Evolutionary conservation across 2,113 vertebrate genomes (phyloP).

Genomic region (Pachyramphus minor): DNA sequence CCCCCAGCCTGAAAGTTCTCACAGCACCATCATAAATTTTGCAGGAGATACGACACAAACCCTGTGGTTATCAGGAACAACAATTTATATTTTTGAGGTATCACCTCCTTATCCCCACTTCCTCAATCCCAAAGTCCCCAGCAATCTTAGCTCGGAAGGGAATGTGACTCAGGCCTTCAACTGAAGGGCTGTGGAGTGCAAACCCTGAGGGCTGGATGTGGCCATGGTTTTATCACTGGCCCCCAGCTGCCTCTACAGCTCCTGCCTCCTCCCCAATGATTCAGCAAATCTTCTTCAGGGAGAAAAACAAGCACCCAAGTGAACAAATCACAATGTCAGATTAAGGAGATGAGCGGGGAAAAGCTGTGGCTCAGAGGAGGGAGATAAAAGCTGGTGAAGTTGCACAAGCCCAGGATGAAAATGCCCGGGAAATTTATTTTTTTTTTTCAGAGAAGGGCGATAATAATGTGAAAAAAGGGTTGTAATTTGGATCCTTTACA

Average conservation of each 20-base stretch:
- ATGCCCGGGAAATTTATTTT: neutral
- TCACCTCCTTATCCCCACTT: neutral
- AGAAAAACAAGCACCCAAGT: constrained; percentile 54
- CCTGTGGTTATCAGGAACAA: neutral
- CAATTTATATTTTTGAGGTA: neutral
- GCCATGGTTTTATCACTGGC: constrained; percentile 62
- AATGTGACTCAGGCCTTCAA: constrained; percentile 37
- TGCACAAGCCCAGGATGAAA: neutral
- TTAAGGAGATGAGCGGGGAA: constrained; percentile 52
- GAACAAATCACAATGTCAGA: constrained; percentile 81
- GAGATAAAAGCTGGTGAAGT: constrained; percentile 42
- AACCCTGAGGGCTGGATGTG: constrained; percentile 35
- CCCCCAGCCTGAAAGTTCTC: neutral
- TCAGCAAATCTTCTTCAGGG: constrained; percentile 73
- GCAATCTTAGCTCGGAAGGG: constrained; percentile 63
- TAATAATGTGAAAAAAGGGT: neutral
- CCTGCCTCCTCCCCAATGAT: constrained; percentile 67
- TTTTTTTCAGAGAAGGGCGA: neutral
- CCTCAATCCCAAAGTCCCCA: constrained; percentile 23
- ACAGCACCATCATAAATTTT: neutral
- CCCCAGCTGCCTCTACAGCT: constrained; percentile 61
- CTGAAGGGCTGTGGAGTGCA: neutral
- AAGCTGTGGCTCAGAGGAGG: neutral
- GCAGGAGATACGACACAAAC: neutral
- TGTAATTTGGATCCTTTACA: neutral